Evolutionary conservation across 2,797 vertebrate genomes (phyloP), one percentile per base, ranked within the genome.

Genomic region (Megalops cyprinoides): DNA sequence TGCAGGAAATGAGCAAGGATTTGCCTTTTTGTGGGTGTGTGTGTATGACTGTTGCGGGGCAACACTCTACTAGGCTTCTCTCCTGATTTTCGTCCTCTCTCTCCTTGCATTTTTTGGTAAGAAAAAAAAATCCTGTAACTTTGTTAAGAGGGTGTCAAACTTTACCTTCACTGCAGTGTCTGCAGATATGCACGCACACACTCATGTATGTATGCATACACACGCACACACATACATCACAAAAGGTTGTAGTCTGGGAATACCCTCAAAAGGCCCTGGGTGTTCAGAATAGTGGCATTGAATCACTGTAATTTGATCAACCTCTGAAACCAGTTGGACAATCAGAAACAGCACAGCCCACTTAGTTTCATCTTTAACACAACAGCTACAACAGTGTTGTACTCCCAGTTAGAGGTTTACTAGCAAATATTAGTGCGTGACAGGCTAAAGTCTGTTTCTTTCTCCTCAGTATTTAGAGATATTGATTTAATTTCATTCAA

Each of bases 1-100:
- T 91, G 82, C 87, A 93, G 94, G 87, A 94, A 94, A 93, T 89
- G 89, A 93, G 92, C 90, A 92, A 60, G 80, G 79, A 79, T 28
- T 86, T 79, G 83, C 78, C 80, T 90, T 88, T 85, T 80, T 58
- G 84, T 62, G 80, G 78, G 79, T 79, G 77, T 48, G 77, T 48
- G 31, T 86, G 85, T 85, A 80, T 81, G 79, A 83, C 82, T 74
- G 55, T 84, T n/a, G 87, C 84, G 84, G 86, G 81, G 75, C 77
- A 86, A 86, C 84, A 74, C 74, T 87, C 84, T 65, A 81, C 79
- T 76, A n/a, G n/a, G n/a, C n/a, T 39, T 58, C 80, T 78, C 81
- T 78, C 82, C 79, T 67, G 46, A 80, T 55, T 81, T 76, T 76
- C 75, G 69, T 56, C 80, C 55, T 23, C 6, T 71, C 20, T 31